Evolutionary conservation across 2,888 invertebrate genomes (phyloP).

Genomic region (Lissonota sp.): DNA sequence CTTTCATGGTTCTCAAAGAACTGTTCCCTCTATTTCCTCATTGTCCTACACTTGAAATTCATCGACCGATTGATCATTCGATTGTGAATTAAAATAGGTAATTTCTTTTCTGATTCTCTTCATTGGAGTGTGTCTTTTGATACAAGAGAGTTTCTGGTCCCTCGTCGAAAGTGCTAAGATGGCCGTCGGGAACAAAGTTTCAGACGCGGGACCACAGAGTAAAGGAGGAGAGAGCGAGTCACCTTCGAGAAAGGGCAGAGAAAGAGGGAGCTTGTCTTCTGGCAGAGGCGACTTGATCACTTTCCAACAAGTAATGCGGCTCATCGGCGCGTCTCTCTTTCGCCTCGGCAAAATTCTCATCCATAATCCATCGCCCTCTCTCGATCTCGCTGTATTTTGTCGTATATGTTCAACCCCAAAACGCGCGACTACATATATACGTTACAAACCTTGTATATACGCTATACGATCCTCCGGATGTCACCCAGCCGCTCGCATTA

Average conservation of each 20-base stretch:
- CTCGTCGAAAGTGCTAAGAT: conserved; percentile 47
- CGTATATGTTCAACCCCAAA: conserved; percentile 46
- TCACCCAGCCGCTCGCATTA: conserved; percentile 78
- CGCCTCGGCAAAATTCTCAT: conserved; percentile 52
- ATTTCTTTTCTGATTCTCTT: not conserved
- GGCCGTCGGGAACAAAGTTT: conserved; percentile 51
- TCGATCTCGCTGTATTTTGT: conserved; percentile 37
- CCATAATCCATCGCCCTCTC: conserved; percentile 60
- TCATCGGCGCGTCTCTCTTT: conserved; percentile 41
- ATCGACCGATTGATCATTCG: conserved; percentile 5
- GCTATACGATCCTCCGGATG: conserved; percentile 58
- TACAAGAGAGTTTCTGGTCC: conserved; percentile 17
- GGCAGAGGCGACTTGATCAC: conserved; percentile 58
- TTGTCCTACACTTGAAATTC: not conserved
- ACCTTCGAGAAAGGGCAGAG: conserved; percentile 27
- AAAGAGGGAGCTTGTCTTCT: conserved; percentile 38
- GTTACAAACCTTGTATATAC: conserved; percentile 8
- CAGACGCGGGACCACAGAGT: not conserved
- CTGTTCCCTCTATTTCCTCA: no score
- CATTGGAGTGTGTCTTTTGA: conserved; percentile 7
- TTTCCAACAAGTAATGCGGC: conserved; percentile 63
- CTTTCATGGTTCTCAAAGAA: not conserved
- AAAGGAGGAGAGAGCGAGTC: conserved; percentile 36
- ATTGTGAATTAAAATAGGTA: not conserved
- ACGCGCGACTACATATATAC: conserved; percentile 18